phyloP scores from a whole-genome alignment of 2,888 invertebrate species.

The Volucella inanis region DNA sequence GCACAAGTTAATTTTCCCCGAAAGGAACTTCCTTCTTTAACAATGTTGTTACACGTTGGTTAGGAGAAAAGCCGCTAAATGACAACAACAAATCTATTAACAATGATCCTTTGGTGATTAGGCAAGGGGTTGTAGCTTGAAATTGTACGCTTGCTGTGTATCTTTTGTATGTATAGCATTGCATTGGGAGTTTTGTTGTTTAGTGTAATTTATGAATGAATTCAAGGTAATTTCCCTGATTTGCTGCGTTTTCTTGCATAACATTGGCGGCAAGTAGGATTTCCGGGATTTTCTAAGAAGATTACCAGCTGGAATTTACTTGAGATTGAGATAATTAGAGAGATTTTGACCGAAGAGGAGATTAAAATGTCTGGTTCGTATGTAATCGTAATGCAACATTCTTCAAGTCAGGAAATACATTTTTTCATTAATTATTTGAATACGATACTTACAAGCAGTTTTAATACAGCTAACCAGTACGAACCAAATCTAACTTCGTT shows the following conservation, averaged over 20 bases:
- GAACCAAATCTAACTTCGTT: no score
- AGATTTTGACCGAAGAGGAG: no score
- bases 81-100: slow-evolving; percentile 46
- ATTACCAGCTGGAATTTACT: slow-evolving; percentile 13
- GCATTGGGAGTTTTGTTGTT: slow-evolving; percentile 26
- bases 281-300: slow-evolving; percentile 43
- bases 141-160: slow-evolving; percentile 3
- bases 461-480: no score
- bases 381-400: no score
- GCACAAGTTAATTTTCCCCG: slow-evolving; percentile 54
- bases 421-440: no score
- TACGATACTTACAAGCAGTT: no score
- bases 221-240: slow-evolving; percentile 57
- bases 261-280: slow-evolving; percentile 25
- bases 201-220: slow-evolving; percentile 61
- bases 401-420: no score
- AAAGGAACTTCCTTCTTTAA: slow-evolving; percentile 34
- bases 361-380: no score
- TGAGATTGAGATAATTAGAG: slow-evolving; percentile 25
- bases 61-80: slow-evolving; percentile 21
- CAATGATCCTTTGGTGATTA: not conserved
- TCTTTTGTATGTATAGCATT: slow-evolving; percentile 36
- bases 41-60: slow-evolving; percentile 41
- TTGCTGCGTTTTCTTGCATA: slow-evolving; percentile 57
- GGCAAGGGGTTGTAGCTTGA: no score